These are phyloP conservation scores for Pithys albifrons DNA, from an alignment of 2,113 vertebrate species.

Conservation along the genomic window DNA sequence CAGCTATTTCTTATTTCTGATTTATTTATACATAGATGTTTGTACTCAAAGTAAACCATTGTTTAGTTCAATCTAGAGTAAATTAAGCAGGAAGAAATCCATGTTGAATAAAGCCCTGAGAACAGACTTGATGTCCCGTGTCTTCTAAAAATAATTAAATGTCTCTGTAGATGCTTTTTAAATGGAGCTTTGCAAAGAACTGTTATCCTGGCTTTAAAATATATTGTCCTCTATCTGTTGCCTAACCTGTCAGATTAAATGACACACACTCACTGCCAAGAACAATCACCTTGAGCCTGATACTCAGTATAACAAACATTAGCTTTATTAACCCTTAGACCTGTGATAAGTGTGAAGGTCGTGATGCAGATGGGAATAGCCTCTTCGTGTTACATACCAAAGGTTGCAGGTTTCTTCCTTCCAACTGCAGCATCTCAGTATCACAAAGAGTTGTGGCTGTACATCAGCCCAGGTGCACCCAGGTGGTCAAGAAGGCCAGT, in stretches of 20 bases:
- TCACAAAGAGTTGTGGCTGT: neutral
- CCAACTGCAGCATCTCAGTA: neutral
- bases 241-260: neutral
- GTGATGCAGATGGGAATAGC: accelerated
- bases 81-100: conserved; percentile 12
- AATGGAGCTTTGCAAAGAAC: neutral
- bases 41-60: neutral
- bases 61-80: neutral
- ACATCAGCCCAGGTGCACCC: neutral
- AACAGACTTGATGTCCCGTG: neutral
- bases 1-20: neutral
- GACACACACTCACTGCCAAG: neutral
- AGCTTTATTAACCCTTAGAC: neutral
- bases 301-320: neutral
- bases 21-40: neutral
- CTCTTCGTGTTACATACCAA: neutral
- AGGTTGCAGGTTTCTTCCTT: neutral
- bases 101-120: neutral
- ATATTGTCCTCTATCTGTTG: conserved; percentile 33
- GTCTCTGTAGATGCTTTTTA: neutral
- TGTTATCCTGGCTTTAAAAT: neutral
- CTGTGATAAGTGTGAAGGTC: neutral
- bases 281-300: neutral
- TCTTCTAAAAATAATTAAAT: conserved; percentile 1
- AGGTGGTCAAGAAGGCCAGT: neutral